Percentiles rank a stretch among this genome's conserved stretches.
Evolutionary conservation across 2,888 invertebrate species (phyloP).

Genomic region (Archips crataeganus): DNA sequence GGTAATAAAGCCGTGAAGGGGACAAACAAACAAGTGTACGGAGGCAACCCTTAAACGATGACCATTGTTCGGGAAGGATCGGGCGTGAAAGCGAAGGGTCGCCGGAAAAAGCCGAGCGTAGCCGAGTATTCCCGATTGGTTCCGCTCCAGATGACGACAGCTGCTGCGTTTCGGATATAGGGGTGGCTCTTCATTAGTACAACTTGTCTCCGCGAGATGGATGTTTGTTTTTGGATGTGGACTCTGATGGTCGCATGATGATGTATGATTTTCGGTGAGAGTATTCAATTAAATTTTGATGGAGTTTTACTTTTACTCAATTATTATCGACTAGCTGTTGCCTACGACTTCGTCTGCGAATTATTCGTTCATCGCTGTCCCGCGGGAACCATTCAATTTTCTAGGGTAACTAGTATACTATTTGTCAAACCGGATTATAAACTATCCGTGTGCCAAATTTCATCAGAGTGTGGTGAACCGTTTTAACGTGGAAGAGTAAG

Average conservation of each 20-base stretch:
- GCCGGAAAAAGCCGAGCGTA: slow-evolving; percentile 49
- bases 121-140: slow-evolving; percentile 75
- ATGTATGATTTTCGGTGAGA: slow-evolving; percentile 60
- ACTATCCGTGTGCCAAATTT: too few species aligned
- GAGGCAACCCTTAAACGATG: slow-evolving; percentile 75
- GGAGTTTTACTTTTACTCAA: neutral
- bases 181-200: slow-evolving; percentile 83
- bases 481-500: too few species aligned
- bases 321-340: too few species aligned
- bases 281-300: slow-evolving; percentile 6
- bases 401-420: too few species aligned
- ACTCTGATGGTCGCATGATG: slow-evolving; percentile 78
- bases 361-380: too few species aligned
- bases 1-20: slow-evolving; percentile 81
- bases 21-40: slow-evolving; percentile 84
- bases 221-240: slow-evolving; percentile 81
- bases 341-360: too few species aligned
- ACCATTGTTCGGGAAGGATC: slow-evolving; percentile 65
- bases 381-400: too few species aligned
- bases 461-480: too few species aligned
- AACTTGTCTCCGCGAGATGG: slow-evolving; percentile 84
- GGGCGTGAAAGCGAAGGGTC: slow-evolving; percentile 49
- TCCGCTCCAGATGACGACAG: slow-evolving; percentile 83
- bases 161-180: slow-evolving; percentile 82
- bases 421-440: too few species aligned